Evolutionary conservation across 2,888 invertebrate species (phyloP), one percentile per base, ranked within the genome.

Genomic region (Cephus runcator): DNA sequence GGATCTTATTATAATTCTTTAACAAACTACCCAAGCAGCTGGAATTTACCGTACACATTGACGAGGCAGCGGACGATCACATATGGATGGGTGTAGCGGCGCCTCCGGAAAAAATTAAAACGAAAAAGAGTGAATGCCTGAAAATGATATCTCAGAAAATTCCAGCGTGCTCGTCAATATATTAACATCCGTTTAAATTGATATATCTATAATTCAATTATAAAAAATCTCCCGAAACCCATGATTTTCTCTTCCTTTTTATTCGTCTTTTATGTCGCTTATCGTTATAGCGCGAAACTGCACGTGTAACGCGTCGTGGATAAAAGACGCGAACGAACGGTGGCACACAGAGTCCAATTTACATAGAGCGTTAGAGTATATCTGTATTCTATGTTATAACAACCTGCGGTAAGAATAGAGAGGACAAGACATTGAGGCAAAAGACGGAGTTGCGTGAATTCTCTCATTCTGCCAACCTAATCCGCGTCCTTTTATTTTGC

Each of bases 1-100:
- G 85, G 82, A 85, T 85, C 85, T 85, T 86, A 86, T 84, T 82
- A 84, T 83, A 88, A 88, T 87, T 82, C 81, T 82, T 82, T 82
- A 79, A 84, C 89, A 89, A 79, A 81, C 87, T 90, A 90, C 87
- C 88, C 87, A 86, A 88, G 84, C 85, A 85, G 84, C 84, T 85
- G 84, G 75, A 83, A 84, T 34, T 34, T 31, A 69, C 40, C 15
- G 15, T 15, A 15, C 11, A 15, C 69, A 33, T 33, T 30, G 30
- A 69, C 30, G 69, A 69, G 69, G 33, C 69, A 33, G 4, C 30
- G 30, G 30, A 3, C 30, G 15, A 4, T 12, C 69, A 11, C 4
- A 30, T 4, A 15, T 30, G 69, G 15, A 69, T 69, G 69, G 15
- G 34, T 34, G 73, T 15, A 33, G 23, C 11, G 12, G 40, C 40